These are phyloP conservation scores for Zosterops hypoxanthus DNA, from an alignment of 2,113 vertebrate genomes.

Conservation along the genomic window DNA sequence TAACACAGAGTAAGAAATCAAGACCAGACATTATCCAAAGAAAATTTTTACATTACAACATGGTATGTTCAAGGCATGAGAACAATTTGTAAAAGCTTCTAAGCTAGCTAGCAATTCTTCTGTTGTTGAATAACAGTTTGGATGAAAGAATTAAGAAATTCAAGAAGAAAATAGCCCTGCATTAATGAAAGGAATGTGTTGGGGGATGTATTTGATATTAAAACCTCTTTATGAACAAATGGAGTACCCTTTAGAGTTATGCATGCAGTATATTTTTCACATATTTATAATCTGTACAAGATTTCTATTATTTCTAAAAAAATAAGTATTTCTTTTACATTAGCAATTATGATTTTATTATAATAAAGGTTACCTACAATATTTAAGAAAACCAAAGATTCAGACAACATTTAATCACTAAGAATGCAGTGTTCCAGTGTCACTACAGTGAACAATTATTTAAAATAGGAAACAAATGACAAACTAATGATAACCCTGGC, in stretches of 20 bases:
- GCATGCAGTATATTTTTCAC: neutral
- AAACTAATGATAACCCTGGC: neutral
- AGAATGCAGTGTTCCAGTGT: neutral
- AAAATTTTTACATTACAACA: neutral
- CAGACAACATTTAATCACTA: neutral
- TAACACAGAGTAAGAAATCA: neutral
- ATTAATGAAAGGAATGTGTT: neutral
- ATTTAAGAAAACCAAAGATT: neutral
- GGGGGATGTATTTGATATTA: neutral
- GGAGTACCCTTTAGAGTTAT: neutral
- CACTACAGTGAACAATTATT: neutral
- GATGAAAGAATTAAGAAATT: neutral
- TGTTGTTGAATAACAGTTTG: neutral
- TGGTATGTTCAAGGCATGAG: neutral
- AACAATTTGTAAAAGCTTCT: neutral
- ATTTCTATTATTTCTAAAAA: neutral
- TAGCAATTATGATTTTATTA: neutral
- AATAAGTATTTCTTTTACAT: neutral
- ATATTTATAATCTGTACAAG: neutral
- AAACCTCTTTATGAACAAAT: neutral
- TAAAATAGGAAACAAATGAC: neutral
- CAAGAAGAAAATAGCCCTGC: neutral
- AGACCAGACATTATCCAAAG: neutral
- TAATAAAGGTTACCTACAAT: neutral
- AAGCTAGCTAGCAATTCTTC: neutral